Evolutionary conservation across 2,888 invertebrate species (phyloP), one percentile per base, ranked within the genome.

Genomic region (Microctonus brassicae): DNA sequence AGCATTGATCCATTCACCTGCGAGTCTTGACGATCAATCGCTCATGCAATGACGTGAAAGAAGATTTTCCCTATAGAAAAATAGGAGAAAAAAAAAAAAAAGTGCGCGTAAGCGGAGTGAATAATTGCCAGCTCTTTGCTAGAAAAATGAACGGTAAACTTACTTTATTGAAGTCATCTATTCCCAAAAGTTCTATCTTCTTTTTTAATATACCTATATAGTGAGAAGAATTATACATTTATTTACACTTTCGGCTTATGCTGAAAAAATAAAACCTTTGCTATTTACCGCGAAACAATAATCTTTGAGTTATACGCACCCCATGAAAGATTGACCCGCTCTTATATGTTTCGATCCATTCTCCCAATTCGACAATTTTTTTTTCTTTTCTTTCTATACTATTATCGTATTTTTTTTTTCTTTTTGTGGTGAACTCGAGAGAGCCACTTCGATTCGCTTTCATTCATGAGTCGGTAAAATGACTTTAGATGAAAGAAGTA

Each of bases 31-130:
- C 57, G n/a, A n/a, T 82, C 84, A 81, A 86, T 86, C 86, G 84
- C 80, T 86, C 86, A 85, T 77, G 76, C 22, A 36, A 78, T 84
- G 84, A 85, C 83, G 77, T 82, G 82, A 85, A 85, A 83, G 83
- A 83, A 79, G 75, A 34, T 69, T 74, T n/a, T n/a, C n/a, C n/a
- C n/a, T n/a, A n/a, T n/a, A n/a, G n/a, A n/a, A n/a, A n/a, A n/a
- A n/a, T n/a, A n/a, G n/a, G n/a, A n/a, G n/a, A n/a, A n/a, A 69
- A 34, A 17, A n/a, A 69, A 34, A 17, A 42, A 17, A 47, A 47
- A 47, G 20, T 29, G 29, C 17, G 17, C 47, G 20, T n/a, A n/a
- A 47, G 17, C 5, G 47, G 47, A 2, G 29, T 47, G 47, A 13
- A 52, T 53, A n/a, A 17, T 52, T 58, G 3, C 6, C 24, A 26